Base-by-base conservation (phyloP, 2,888 invertebrate genomes). In the Melipona bicolor region DNA sequence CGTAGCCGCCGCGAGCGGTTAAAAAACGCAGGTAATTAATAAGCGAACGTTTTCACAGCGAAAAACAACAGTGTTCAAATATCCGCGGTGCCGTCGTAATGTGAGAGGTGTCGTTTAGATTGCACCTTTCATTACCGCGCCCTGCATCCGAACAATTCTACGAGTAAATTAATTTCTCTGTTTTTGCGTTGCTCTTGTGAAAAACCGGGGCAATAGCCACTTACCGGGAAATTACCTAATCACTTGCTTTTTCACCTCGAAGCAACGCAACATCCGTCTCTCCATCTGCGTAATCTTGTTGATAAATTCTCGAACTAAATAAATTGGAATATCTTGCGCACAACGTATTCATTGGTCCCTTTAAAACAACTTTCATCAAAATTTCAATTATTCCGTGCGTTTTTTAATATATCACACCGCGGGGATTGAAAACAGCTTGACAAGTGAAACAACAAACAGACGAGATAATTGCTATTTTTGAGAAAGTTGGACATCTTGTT, bases 251-350 rank as follows among this genome's bases (percentile, higher is more conserved):
- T 62, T 62, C 49, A 6, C 17, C 62, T 62, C 21, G 32, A 15
- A 15, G 49, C 36, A 19, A 1, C 36, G 24, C 54, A 24, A 32
- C 32, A 21, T 24, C 52, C 62, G 43, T 17, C 43, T 43, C 43
- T 27, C 50, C 64, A 59, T 0, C n/a, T 19, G 27, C n/a, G 27
- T 65, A 74, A 32, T 54, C 54, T 65, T 32, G 43, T 43, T 64
- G 64, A 74, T 74, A 49, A 50, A 52, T 56, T 43, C 73, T 65
- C 21, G 5, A 32, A 27, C 56, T 5, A 15, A 17, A n/a, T 65
- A 50, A 65, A 78, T 78, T 74, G 27, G 54, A 78, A 74, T 19
- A 65, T 4, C 19, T 2, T n/a, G 11, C 19, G 21, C 52, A n/a
- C 62, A 43, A 62, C 27, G 52, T 3, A 43, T 74, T 54, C 43